Conservation (phyloP, 2,888 invertebrate genomes). For the Saturnia pavonia region DNA sequence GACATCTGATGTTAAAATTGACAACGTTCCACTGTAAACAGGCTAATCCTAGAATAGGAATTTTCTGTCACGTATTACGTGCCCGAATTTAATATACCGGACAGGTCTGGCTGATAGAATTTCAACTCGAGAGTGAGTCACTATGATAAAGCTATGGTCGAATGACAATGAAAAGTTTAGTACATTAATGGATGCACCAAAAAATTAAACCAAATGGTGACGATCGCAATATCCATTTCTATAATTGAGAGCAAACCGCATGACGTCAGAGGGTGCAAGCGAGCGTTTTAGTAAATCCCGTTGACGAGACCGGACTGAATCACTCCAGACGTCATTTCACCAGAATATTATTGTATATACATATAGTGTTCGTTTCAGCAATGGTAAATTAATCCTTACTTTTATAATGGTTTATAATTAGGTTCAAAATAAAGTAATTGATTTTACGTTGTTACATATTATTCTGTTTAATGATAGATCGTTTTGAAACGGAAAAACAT, state of each 20-base stretch:
- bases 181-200: neutral
- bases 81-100: neutral
- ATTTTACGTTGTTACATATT: too few relatives aligned
- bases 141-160: too few relatives aligned
- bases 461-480: too few relatives aligned
- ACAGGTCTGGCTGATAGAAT: neutral
- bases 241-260: conserved; percentile 11
- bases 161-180: neutral
- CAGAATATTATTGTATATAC: neutral
- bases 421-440: too few relatives aligned
- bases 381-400: neutral
- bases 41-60: too few relatives aligned
- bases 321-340: conserved; percentile 14
- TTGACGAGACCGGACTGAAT: conserved; percentile 6
- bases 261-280: neutral
- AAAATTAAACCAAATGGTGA: neutral
- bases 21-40: too few relatives aligned
- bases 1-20: neutral
- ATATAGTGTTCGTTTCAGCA: neutral
- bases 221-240: neutral
- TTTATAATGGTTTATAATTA: too few relatives aligned
- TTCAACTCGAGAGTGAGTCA: neutral
- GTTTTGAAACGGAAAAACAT: too few relatives aligned
- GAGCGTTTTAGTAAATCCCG: conserved; percentile 9
- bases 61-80: too few relatives aligned